Evolutionary conservation across 2,113 vertebrate species (phyloP).

Genomic region (Hippocampus mohnikei): DNA sequence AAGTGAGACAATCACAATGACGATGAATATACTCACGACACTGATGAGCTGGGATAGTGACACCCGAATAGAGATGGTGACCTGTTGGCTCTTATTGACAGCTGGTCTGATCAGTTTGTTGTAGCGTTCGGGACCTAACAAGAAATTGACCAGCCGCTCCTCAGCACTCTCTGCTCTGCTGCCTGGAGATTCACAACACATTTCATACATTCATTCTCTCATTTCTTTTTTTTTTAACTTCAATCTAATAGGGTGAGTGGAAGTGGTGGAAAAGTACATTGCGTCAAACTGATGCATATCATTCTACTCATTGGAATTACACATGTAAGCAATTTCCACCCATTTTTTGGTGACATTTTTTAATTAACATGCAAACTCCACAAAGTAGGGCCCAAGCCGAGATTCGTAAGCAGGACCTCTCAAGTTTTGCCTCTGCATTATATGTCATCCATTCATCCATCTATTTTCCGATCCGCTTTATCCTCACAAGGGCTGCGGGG

Average conservation of each 20-base stretch:
- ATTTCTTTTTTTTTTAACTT: not conserved
- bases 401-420: not conserved
- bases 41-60: slow-evolving; percentile 79
- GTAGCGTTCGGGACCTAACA: slow-evolving; percentile 74
- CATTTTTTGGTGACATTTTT: no score
- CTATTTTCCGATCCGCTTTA: no score
- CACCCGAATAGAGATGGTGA: slow-evolving; percentile 77
- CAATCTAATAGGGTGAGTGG: not conserved
- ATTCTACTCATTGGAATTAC: not conserved
- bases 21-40: slow-evolving; percentile 59
- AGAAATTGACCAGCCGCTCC: slow-evolving; percentile 73
- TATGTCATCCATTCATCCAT: no score
- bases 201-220: not conserved
- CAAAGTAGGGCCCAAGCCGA: not conserved
- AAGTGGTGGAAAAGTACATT: not conserved
- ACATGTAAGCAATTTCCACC: not conserved
- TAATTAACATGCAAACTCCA: no score
- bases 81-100: slow-evolving; percentile 76
- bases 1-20: not conserved
- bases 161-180: slow-evolving; percentile 71
- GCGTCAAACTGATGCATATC: not conserved
- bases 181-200: slow-evolving; percentile 38
- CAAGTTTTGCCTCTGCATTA: no score
- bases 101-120: slow-evolving; percentile 78
- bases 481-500: no score